Evolutionary conservation across 2,797 vertebrate genomes (phyloP).

Genomic region (Sebastes diploproa): DNA sequence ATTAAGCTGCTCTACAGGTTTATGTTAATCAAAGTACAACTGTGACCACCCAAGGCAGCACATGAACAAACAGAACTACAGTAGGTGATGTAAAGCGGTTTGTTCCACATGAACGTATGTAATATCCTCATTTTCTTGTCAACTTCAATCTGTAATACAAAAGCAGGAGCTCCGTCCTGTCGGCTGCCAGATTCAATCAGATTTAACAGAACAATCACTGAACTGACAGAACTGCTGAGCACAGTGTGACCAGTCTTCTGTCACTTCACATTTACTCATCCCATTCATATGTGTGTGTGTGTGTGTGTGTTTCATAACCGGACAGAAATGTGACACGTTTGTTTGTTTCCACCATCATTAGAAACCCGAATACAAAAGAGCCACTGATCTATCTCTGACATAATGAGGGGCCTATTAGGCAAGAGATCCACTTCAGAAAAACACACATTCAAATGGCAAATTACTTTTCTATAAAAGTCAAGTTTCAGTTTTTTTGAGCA

Average conservation of each 20-base stretch:
- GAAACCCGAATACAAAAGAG: background rate
- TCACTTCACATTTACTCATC: constrained; percentile 20
- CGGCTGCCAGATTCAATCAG: constrained; percentile 21
- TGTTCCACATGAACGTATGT: background rate
- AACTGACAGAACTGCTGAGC: constrained; percentile 36
- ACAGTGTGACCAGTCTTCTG: background rate
- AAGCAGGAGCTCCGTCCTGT: background rate
- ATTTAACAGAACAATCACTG: background rate
- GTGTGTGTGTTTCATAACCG: background rate
- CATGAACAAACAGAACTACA: background rate
- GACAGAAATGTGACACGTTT: background rate
- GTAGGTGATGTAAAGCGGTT: background rate
- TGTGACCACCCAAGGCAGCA: background rate
- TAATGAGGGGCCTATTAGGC: background rate
- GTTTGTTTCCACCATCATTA: background rate
- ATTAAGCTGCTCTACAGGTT: background rate
- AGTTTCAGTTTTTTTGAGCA: background rate
- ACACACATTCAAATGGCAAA: background rate
- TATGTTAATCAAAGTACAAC: background rate
- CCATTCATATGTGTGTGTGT: background rate
- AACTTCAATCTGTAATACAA: background rate
- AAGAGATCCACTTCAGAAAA: background rate
- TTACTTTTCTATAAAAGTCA: background rate
- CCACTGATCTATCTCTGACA: background rate
- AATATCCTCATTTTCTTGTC: background rate